Conservation (phyloP, 2,888 invertebrate genomes). For the Steinernema carpocapsae region DNA sequence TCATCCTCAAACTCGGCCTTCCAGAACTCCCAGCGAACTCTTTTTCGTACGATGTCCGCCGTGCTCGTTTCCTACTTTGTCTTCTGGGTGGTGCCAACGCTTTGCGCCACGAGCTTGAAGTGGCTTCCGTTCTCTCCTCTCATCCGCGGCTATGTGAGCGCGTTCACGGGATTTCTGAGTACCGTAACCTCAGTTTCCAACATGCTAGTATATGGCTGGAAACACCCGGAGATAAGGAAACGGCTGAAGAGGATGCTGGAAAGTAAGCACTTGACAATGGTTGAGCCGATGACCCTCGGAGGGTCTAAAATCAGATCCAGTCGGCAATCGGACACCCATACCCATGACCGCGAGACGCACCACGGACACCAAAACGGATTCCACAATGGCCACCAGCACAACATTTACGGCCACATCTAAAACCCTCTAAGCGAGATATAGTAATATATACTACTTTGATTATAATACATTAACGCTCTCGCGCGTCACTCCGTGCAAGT, state of each 20-base stretch:
- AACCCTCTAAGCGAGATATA: too few relatives aligned
- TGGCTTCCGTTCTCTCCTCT: too few relatives aligned
- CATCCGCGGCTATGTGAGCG: not conserved
- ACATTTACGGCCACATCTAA: too few relatives aligned
- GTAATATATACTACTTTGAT: too few relatives aligned
- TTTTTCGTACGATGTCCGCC: not conserved
- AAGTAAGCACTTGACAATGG: not conserved
- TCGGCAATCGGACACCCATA: too few relatives aligned
- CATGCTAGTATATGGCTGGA: conserved; percentile 1
- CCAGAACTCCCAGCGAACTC: not conserved
- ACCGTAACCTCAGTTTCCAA: not conserved
- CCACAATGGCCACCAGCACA: too few relatives aligned
- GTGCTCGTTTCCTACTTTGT: conserved; percentile 1
- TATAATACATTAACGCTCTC: too few relatives aligned
- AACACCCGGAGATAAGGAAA: not conserved
- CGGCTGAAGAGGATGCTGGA: not conserved
- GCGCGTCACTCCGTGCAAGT: too few relatives aligned
- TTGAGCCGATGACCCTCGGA: conserved; percentile 17
- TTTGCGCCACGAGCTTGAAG: not conserved
- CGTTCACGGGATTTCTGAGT: conserved; percentile 2
- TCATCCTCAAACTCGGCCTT: not conserved
- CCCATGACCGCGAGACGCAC: too few relatives aligned
- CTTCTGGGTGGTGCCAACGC: not conserved
- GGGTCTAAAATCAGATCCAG: too few relatives aligned
- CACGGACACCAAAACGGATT: too few relatives aligned